phyloP scores from a whole-genome alignment of 1,140 invertebrate genomes.

The Eumeta japonica region DNA sequence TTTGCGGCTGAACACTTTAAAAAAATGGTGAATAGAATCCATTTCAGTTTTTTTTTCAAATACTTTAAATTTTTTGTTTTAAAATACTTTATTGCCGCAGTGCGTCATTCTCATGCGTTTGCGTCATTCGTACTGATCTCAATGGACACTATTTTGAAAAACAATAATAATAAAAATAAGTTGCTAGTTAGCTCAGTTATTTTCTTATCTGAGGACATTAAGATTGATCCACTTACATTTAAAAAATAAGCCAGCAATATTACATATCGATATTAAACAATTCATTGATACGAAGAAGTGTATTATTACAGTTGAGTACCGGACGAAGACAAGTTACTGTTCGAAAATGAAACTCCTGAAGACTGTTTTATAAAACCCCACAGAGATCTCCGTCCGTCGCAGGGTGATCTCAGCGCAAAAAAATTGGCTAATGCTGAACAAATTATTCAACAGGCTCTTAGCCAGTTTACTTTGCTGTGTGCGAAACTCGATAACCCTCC shows the following conservation, averaged over 20 bases:
- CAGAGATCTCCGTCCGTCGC: slow-evolving; percentile 8
- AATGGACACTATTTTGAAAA: no score
- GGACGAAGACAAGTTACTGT: slow-evolving; percentile 4
- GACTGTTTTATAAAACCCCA: slow-evolving; percentile 14
- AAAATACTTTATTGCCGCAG: no score
- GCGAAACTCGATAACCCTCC: slow-evolving; percentile 6
- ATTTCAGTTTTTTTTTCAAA: no score
- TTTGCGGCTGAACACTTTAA: no score
- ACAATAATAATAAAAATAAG: no score
- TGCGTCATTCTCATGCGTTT: no score
- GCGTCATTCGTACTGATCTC: no score
- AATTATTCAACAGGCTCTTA: slow-evolving; percentile 16
- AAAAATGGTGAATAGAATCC: no score
- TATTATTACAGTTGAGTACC: slow-evolving; percentile 9
- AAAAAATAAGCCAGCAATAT: slow-evolving; percentile 14
- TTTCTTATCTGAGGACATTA: no score
- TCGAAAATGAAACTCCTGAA: slow-evolving; percentile 10
- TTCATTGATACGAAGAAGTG: slow-evolving; percentile 16
- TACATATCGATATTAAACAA: slow-evolving; percentile 16
- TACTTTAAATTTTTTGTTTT: no score
- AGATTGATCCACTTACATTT: no score
- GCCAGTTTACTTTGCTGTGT: slow-evolving; percentile 9
- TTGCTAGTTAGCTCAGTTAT: no score
- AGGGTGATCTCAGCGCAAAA: slow-evolving; percentile 8
- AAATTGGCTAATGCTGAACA: slow-evolving; percentile 13